These are phyloP conservation scores for Tethya wilhelma DNA, from an alignment of 37 sponge, comb jelly and placozoan species.

Conservation along the genomic window DNA sequence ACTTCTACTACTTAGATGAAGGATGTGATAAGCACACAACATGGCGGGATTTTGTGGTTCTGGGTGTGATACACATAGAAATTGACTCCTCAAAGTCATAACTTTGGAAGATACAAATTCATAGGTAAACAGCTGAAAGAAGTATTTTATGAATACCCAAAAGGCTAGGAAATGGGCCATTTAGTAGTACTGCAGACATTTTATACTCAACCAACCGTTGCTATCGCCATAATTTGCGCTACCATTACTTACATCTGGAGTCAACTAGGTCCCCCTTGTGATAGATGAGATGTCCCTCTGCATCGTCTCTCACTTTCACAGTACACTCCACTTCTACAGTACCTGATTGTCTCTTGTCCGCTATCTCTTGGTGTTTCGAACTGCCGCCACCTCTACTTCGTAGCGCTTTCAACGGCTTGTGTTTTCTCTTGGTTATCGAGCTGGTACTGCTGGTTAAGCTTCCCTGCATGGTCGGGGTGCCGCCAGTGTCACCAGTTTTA, in stretches of 20 bases:
- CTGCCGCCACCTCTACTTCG: conserved; percentile 8
- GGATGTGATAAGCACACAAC: too few species aligned
- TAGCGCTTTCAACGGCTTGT: conserved; percentile 29
- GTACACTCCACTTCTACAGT: conserved; percentile 24
- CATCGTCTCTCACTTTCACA: conserved; percentile 77
- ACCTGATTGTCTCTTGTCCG: not conserved
- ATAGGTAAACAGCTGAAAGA: too few species aligned
- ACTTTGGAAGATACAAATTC: too few species aligned
- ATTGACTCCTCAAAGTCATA: too few species aligned
- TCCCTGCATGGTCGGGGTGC: conserved; percentile 34
- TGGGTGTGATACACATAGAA: too few species aligned
- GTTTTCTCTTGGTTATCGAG: conserved; percentile 12
- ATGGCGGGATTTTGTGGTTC: too few species aligned
- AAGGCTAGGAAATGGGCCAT: too few species aligned
- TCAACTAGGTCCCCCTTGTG: conserved; percentile 76
- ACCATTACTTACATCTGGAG: conserved; percentile 62
- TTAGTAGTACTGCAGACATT: too few species aligned
- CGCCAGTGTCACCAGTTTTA: conserved; percentile 59
- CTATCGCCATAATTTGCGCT: too few species aligned
- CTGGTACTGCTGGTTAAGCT: conserved; percentile 11
- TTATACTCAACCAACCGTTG: too few species aligned
- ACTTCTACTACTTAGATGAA: too few species aligned
- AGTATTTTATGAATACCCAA: too few species aligned
- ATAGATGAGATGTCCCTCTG: conserved; percentile 93
- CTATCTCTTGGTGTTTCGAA: conserved; percentile 4